A percentile compares a stretch with the other conserved stretches of the same genome.
phyloP scores from a whole-genome alignment of 2,888 invertebrate genomes.

The Syrphus vitripennis region DNA sequence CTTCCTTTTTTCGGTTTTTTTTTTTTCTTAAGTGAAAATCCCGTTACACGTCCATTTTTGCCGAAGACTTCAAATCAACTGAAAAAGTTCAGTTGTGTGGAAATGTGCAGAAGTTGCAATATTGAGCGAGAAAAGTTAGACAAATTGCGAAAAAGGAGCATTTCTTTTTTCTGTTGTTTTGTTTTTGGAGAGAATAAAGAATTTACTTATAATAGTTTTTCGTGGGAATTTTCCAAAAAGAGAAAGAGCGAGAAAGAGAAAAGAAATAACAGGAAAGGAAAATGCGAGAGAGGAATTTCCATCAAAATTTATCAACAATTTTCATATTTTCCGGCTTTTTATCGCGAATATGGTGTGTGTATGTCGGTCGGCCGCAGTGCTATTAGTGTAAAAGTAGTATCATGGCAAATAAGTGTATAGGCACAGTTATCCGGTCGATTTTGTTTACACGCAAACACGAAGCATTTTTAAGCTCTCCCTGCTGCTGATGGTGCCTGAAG shows the following conservation, averaged over 20 bases:
- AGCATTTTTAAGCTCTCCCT: not conserved
- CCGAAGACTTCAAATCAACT: conserved; percentile 69
- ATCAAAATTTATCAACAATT: conserved; percentile 44
- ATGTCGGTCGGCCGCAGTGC: not conserved
- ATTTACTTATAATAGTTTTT: not conserved
- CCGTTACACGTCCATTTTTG: conserved; percentile 69
- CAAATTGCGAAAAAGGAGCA: conserved; percentile 51
- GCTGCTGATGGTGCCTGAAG: not conserved
- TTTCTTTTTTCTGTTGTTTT: no score
- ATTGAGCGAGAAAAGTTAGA: conserved; percentile 25
- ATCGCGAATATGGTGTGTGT: conserved; percentile 36
- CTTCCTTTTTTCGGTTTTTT: conserved; percentile 17
- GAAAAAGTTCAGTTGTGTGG: conserved; percentile 42
- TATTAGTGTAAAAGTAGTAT: not conserved
- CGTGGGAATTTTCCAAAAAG: conserved; percentile 43
- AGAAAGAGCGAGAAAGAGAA: not conserved
- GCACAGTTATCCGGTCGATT: no score
- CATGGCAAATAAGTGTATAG: not conserved
- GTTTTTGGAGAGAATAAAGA: not conserved
- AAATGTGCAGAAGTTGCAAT: conserved; percentile 66
- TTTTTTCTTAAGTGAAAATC: conserved; percentile 46
- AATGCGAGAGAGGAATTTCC: conserved; percentile 26
- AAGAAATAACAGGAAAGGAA: not conserved
- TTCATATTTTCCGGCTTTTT: conserved; percentile 64
- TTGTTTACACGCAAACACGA: conserved; percentile 65